phyloP scores from a whole-genome alignment of 2,888 invertebrate genomes.

The Morpho deidamia region DNA sequence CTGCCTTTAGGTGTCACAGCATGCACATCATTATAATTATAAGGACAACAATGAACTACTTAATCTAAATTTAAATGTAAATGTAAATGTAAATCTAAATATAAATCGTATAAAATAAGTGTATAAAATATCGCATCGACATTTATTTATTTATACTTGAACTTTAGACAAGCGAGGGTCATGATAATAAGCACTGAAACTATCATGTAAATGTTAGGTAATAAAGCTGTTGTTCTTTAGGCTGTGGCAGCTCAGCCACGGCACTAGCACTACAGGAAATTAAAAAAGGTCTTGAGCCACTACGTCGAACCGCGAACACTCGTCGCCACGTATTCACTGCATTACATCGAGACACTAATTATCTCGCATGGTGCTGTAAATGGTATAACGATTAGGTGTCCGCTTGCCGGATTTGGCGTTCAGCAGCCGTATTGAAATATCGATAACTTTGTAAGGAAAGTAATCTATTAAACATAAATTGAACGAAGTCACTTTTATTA shows the following conservation, averaged over 20 bases:
- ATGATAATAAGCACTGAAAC: not conserved
- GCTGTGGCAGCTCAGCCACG: slow-evolving; percentile 18
- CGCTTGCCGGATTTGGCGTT: slow-evolving; percentile 17
- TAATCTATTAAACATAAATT: slow-evolving; percentile 4
- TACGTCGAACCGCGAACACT: slow-evolving; percentile 38
- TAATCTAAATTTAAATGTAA: no score
- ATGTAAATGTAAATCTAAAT: no score
- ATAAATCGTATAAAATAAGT: no score
- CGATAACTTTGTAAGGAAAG: slow-evolving; percentile 12
- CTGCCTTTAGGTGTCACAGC: no score
- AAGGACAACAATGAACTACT: no score
- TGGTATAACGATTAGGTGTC: slow-evolving; percentile 25
- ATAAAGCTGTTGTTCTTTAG: not conserved
- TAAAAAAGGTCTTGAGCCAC: slow-evolving; percentile 65
- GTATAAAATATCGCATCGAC: not conserved
- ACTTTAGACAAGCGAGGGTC: no score
- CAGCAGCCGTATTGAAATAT: slow-evolving; percentile 12
- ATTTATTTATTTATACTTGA: not conserved
- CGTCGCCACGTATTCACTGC: slow-evolving; percentile 25
- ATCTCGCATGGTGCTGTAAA: slow-evolving; percentile 25
- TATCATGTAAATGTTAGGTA: not conserved
- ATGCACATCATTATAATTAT: no score
- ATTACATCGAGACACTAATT: slow-evolving; percentile 27
- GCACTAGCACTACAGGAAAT: slow-evolving; percentile 51
- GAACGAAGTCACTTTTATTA: not conserved